Percentiles rank a stretch among this genome's conserved stretches.
Conservation (phyloP, 2,888 invertebrate genomes). For the Chrysotoxum bicinctum region DNA sequence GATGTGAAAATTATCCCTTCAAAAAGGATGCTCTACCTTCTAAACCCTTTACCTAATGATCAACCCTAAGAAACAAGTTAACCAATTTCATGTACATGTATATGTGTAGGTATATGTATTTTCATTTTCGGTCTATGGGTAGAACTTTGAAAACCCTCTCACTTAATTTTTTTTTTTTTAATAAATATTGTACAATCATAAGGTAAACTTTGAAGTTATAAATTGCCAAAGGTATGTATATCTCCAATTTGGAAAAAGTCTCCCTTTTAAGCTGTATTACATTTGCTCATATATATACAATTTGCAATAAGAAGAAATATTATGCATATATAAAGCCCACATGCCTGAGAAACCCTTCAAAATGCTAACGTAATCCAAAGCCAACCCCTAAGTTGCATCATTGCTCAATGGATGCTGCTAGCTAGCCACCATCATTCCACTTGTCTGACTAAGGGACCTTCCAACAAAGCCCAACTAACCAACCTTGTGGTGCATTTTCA, state of each 20-base stretch:
- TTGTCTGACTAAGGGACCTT: neutral
- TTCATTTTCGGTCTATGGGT: neutral
- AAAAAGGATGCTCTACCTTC: neutral
- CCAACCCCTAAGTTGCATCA: conserved; percentile 27
- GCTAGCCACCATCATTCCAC: neutral
- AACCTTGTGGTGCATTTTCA: conserved; percentile 50
- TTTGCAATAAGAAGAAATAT: conserved; percentile 18
- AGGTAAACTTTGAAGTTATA: conserved; percentile 8
- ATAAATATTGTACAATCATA: conserved; percentile 20
- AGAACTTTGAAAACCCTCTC: neutral
- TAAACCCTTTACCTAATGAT: neutral
- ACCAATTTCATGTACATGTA: no score
- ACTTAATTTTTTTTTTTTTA: neutral
- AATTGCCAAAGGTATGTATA: neutral
- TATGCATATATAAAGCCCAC: neutral
- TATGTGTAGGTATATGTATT: no score
- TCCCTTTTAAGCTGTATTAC: no score
- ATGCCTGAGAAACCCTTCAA: conserved; percentile 7
- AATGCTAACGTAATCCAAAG: conserved; percentile 11
- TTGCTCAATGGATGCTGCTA: neutral
- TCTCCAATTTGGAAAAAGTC: neutral
- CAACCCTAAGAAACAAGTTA: neutral
- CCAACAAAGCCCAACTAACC: conserved; percentile 4
- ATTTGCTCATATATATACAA: neutral
- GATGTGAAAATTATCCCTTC: conserved; percentile 1